Conservation (phyloP, 2,888 invertebrate genomes). For the Neoascia interrupta region DNA sequence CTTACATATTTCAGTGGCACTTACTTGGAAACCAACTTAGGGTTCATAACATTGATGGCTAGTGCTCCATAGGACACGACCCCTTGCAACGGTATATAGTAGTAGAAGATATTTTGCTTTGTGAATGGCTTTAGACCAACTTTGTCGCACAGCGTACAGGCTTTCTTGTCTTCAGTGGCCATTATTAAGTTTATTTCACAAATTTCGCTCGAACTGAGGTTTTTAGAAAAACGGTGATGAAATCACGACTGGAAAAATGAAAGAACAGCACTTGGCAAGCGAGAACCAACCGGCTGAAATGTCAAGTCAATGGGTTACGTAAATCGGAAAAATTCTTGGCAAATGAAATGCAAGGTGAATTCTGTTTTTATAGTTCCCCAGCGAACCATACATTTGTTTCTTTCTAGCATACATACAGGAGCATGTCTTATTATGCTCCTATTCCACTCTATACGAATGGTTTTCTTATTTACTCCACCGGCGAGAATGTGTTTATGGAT, state of each 20-base stretch:
- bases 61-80: conserved; percentile 87
- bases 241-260: conserved; percentile 37
- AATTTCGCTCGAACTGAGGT: too few relatives aligned
- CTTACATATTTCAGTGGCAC: too few relatives aligned
- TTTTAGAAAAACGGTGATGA: conserved; percentile 19
- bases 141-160: conserved; percentile 77
- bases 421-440: conserved; percentile 14
- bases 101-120: conserved; percentile 85
- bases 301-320: conserved; percentile 62
- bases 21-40: conserved; percentile 86
- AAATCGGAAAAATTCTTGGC: conserved; percentile 41
- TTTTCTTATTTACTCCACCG: background rate
- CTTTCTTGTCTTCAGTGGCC: conserved; percentile 72
- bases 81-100: conserved; percentile 89
- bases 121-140: conserved; percentile 84
- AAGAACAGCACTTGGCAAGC: conserved; percentile 6
- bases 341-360: too few relatives aligned
- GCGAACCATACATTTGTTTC: background rate
- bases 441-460: background rate
- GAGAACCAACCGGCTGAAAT: conserved; percentile 59
- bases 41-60: conserved; percentile 92
- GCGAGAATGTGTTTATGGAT: background rate
- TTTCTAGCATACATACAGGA: background rate
- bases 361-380: conserved; percentile 5
- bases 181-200: conserved; percentile 66